phyloP scores from a whole-genome alignment of 37 sponge, comb jelly and placozoan genomes.

The Crambe crambe region DNA sequence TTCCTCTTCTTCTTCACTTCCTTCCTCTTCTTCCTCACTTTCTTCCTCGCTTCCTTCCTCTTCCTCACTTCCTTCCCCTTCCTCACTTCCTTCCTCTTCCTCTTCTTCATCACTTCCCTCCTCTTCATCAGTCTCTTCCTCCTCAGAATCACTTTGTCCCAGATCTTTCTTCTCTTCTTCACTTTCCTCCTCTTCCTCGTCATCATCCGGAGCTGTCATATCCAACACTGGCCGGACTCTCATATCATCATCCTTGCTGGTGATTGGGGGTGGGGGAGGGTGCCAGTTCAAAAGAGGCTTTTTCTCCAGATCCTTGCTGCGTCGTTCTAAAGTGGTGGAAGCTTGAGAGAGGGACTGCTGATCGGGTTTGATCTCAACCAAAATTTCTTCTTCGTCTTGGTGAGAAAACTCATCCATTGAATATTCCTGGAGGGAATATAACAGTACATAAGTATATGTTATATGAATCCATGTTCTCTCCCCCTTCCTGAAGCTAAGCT shows the following conservation, averaged over 20 bases:
- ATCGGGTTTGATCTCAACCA: slow-evolving; percentile 5
- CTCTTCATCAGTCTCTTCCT: not conserved
- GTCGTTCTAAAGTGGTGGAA: not conserved
- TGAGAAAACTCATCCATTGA: not conserved
- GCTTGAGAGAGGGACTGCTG: slow-evolving; percentile 16
- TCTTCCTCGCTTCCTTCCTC: slow-evolving; percentile 7
- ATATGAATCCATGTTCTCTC: no score
- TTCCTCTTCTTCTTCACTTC: not conserved
- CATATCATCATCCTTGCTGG: not conserved
- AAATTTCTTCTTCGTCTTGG: not conserved
- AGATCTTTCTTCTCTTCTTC: not conserved
- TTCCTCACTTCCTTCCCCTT: not conserved
- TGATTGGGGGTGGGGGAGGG: not conserved
- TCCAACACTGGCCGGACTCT: not conserved
- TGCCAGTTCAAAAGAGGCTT: not conserved
- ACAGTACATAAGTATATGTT: no score
- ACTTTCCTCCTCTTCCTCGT: slow-evolving; percentile 10
- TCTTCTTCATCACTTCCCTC: not conserved
- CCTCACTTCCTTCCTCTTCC: not conserved
- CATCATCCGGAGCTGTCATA: slow-evolving; percentile 4
- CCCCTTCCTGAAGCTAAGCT: no score
- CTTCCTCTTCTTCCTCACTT: slow-evolving; percentile 5
- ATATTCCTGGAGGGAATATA: not conserved
- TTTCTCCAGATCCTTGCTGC: not conserved
- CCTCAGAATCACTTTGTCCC: not conserved